Base-by-base conservation (phyloP, 2,888 invertebrate species). In the Hirtodrosophila duncani region DNA sequence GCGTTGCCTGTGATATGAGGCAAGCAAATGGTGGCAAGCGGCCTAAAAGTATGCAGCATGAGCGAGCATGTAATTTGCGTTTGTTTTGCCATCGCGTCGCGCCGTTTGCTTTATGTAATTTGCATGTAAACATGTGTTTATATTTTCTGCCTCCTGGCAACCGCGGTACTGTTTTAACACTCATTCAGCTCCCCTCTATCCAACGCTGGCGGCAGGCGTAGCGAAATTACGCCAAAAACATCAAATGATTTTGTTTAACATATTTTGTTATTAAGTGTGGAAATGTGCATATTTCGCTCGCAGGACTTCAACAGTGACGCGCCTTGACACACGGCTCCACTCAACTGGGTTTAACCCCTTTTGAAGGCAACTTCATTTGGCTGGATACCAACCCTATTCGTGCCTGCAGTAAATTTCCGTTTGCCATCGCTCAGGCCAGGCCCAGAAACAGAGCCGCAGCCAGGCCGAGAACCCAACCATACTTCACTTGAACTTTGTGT, bases 81-180 rank as follows among this genome's bases (percentile, higher is more conserved):
- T 78, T 78, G 67, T 74, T 67, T n/a, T 67, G 71, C 65, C 57
- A 34, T 59, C 46, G 63, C 63, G n/a, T n/a, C n/a, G n/a, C 46
- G 55, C 51, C 55, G 57, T 60, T 72, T 67, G 69, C 71, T 64
- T 75, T 69, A 62, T 75, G 71, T 75, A 74, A 80, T 80, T 80
- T 80, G 80, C 80, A 79, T 80, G 74, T 80, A 74, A 78, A 80
- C 79, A 79, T 80, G 79, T 79, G 79, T 80, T 78, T 63, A 67
- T 70, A 53, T 53, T 44, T 30, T 29, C 42, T 60, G 57, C 61
- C 71, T 66, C 55, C 55, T 53, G 62, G 63, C 62, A 63, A 62
- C 62, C 64, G 34, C 51, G 57, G 48, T 42, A 18, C 50, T 9
- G 42, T 33, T n/a, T n/a, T n/a, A n/a, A 30, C 34, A 30, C 23